A percentile compares a stretch with the other conserved stretches of the same genome.
Conservation (phyloP, 2,888 invertebrate genomes). For the Pterobdella sp. region DNA sequence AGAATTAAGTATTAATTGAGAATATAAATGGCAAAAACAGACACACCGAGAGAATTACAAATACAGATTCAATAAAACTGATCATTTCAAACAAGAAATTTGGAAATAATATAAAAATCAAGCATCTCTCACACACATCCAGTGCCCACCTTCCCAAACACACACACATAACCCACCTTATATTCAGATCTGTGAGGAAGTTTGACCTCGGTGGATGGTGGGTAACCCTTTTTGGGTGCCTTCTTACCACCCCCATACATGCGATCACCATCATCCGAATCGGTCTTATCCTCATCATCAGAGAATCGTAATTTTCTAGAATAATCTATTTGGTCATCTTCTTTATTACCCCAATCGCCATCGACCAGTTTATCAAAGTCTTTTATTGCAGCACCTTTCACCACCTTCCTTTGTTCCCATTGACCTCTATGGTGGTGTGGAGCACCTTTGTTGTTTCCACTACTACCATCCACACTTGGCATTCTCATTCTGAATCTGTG, state of each 20-base stretch:
- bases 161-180: too few species aligned
- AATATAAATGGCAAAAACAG: not conserved
- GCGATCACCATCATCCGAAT: not conserved
- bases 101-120: not conserved
- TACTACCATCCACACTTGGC: too few species aligned
- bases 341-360: constrained; percentile 70
- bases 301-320: constrained; percentile 86
- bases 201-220: too few species aligned
- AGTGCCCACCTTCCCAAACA: too few species aligned
- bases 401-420: constrained; percentile 59
- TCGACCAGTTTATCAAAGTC: constrained; percentile 81
- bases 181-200: too few species aligned
- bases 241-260: constrained; percentile 9
- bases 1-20: constrained; percentile 12
- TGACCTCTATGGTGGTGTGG: constrained; percentile 38
- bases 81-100: not conserved
- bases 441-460: too few species aligned
- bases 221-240: too few species aligned
- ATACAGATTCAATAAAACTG: not conserved
- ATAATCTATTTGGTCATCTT: constrained; percentile 81
- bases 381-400: constrained; percentile 82
- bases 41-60: not conserved
- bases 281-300: constrained; percentile 67
- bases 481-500: too few species aligned
- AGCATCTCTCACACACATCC: too few species aligned